phyloP scores from a whole-genome alignment of 2,797 vertebrate species.

The Benthosema pterotum region DNA sequence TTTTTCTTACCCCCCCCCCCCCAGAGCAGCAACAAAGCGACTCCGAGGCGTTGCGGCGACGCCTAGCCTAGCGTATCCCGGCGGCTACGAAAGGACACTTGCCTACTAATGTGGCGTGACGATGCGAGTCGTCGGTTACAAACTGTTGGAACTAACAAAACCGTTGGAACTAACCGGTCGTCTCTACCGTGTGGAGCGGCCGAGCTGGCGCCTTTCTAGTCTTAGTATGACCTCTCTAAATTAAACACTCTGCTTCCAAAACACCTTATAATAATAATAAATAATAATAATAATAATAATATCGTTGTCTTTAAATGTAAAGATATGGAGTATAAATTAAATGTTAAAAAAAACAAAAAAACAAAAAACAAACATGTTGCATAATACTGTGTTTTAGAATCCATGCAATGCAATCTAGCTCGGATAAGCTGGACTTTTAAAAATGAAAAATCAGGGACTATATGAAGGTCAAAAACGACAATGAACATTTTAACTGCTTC shows the following conservation, averaged over 20 bases:
- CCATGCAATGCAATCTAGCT: slow-evolving; percentile 83
- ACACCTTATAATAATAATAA: too few species aligned
- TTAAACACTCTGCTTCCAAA: slow-evolving; percentile 77
- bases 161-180: slow-evolving; percentile 74
- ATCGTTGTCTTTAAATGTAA: slow-evolving; percentile 81
- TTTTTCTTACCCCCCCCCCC: too few species aligned
- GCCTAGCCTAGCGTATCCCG: too few species aligned
- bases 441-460: slow-evolving; percentile 84
- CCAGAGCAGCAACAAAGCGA: slow-evolving; percentile 58
- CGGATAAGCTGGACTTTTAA: slow-evolving; percentile 74
- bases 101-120: too few species aligned
- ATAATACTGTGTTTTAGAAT: slow-evolving; percentile 76
- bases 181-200: slow-evolving; percentile 49
- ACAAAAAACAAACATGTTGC: slow-evolving; percentile 73
- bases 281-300: too few species aligned
- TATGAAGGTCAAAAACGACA: slow-evolving; percentile 83
- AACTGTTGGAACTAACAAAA: slow-evolving; percentile 53
- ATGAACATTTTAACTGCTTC: slow-evolving; percentile 81
- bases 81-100: slow-evolving; percentile 65
- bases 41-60: slow-evolving; percentile 60
- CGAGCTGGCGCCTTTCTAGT: slow-evolving; percentile 74
- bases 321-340: slow-evolving; percentile 71
- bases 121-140: too few species aligned
- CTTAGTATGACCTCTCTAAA: slow-evolving; percentile 75
- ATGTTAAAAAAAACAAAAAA: too few species aligned